Conservation (phyloP, 2,113 vertebrate genomes). For the Coryphaenoides rupestris region DNA sequence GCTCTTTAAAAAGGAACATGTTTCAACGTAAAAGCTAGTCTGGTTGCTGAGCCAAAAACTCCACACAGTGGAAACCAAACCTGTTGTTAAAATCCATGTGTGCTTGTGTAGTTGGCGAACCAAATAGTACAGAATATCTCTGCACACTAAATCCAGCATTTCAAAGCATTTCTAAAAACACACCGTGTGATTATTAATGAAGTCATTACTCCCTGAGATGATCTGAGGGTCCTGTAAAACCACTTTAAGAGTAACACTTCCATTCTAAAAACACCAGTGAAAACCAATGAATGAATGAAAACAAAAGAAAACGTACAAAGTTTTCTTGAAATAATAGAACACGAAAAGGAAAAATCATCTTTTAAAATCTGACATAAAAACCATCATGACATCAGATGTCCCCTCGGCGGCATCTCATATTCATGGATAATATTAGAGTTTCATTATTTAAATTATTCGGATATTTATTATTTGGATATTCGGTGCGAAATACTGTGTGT, state of each 20-base stretch:
- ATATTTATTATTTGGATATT: too few species aligned
- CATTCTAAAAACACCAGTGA: not conserved
- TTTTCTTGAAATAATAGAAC: not conserved
- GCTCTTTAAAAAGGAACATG: too few species aligned
- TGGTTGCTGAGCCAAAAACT: constrained; percentile 8
- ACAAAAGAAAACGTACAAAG: too few species aligned
- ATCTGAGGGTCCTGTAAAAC: constrained; percentile 4
- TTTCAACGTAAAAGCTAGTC: constrained; percentile 5
- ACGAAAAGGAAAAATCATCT: not conserved
- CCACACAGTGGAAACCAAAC: constrained; percentile 41
- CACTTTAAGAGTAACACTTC: not conserved
- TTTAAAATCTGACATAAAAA: not conserved
- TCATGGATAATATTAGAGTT: too few species aligned
- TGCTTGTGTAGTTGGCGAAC: not conserved
- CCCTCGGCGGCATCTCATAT: too few species aligned
- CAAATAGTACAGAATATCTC: not conserved
- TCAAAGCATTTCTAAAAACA: constrained; percentile 8
- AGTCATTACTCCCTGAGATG: constrained; percentile 45
- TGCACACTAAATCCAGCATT: not conserved
- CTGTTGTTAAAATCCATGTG: not conserved
- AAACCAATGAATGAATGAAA: too few species aligned
- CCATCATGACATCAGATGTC: too few species aligned
- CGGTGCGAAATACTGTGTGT: too few species aligned
- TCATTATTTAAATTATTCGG: too few species aligned
- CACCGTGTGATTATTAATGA: not conserved